A percentile compares a stretch with the other conserved stretches of the same genome.
phyloP scores from a whole-genome alignment of 1,140 invertebrate species.

The Lineus longissimus region DNA sequence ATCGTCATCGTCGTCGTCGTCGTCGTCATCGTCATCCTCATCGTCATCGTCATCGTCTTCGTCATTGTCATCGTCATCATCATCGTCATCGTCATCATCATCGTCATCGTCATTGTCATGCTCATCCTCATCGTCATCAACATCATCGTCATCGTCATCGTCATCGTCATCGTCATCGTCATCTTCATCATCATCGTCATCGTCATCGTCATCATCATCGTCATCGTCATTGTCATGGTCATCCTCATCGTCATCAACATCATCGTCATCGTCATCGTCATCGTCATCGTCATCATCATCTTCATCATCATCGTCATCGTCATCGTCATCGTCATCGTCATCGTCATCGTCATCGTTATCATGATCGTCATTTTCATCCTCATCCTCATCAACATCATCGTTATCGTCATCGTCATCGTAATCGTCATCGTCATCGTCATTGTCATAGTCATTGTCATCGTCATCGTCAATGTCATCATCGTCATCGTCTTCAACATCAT shows the following conservation, averaged over 20 bases:
- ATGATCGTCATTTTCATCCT: too few species aligned
- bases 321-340: constrained; percentile 1
- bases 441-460: background rate
- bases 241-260: background rate
- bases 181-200: background rate
- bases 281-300: background rate
- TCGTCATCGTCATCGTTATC: constrained; percentile 1
- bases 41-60: background rate
- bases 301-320: background rate
- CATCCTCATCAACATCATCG: too few species aligned
- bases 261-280: too few species aligned
- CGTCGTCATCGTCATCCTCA: background rate
- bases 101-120: too few species aligned
- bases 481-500: background rate
- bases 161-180: constrained; percentile 1
- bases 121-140: too few species aligned
- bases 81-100: constrained; percentile 1
- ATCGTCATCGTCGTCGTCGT: constrained; percentile 1
- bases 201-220: constrained; percentile 1
- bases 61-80: constrained; percentile 2
- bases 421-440: too few species aligned
- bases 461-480: background rate
- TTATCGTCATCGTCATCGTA: too few species aligned
- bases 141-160: too few species aligned
- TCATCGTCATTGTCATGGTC: background rate